A percentile compares a stretch with the other conserved stretches of the same genome.
These are phyloP conservation scores for Meliscaeva auricollis DNA, from an alignment of 2,888 invertebrate genomes.

Conservation along the genomic window DNA sequence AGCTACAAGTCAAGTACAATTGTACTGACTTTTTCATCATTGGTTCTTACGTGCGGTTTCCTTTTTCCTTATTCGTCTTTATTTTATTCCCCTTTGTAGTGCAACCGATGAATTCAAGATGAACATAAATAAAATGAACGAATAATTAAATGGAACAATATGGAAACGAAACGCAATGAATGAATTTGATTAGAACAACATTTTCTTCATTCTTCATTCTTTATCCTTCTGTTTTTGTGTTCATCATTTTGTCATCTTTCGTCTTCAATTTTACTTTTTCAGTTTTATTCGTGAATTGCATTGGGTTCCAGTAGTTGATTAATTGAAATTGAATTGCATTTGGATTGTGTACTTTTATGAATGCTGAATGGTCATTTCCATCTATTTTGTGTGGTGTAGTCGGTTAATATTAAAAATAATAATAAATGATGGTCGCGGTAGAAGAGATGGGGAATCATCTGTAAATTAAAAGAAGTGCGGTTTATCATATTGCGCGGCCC, in stretches of 20 bases:
- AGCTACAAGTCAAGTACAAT: too few species aligned
- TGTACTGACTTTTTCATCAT: too few species aligned
- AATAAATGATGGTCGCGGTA: neutral
- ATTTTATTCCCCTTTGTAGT: too few species aligned
- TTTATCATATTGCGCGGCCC: constrained; percentile 25
- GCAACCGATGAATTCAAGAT: too few species aligned
- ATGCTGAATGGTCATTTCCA: neutral
- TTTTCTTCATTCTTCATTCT: constrained; percentile 5
- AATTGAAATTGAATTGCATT: neutral
- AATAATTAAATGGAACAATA: neutral
- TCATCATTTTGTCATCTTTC: neutral
- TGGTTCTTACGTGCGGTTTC: too few species aligned
- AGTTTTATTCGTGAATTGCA: constrained; percentile 13
- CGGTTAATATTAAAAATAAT: constrained; percentile 7
- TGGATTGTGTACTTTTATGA: neutral
- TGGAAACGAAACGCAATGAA: neutral
- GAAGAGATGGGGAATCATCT: constrained; percentile 16
- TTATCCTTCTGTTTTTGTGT: constrained; percentile 12
- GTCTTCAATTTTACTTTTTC: neutral
- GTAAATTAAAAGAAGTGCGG: constrained; percentile 30
- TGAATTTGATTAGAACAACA: neutral
- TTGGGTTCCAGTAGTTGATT: neutral
- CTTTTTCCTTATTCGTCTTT: too few species aligned
- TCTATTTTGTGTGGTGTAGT: neutral
- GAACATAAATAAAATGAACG: too few species aligned